These are phyloP conservation scores for Onychorhynchus coronatus DNA, from an alignment of 2,113 vertebrate species.

Conservation along the genomic window DNA sequence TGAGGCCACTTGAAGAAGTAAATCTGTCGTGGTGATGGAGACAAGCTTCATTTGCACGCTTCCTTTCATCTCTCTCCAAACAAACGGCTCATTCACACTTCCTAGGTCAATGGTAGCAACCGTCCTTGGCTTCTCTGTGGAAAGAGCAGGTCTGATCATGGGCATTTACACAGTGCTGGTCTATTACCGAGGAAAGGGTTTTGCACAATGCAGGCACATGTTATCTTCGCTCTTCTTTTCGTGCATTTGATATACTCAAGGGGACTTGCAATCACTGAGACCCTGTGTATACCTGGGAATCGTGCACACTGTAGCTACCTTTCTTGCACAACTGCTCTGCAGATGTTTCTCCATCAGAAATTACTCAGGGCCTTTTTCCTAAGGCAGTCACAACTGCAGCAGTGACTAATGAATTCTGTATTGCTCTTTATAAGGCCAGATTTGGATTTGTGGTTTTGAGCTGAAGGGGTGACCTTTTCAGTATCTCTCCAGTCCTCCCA, in stretches of 20 bases:
- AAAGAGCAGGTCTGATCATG: neutral
- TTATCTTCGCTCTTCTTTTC: neutral
- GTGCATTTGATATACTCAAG: neutral
- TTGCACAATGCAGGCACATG: neutral
- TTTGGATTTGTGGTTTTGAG: neutral
- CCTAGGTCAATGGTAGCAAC: constrained; percentile 45
- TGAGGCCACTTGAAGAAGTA: constrained; percentile 65
- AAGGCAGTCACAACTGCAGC: neutral
- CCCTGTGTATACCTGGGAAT: neutral
- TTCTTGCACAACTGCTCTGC: neutral
- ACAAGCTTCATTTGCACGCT: constrained; percentile 56
- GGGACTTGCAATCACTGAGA: neutral
- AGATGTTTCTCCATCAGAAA: neutral
- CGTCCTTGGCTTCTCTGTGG: neutral
- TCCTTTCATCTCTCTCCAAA: constrained; percentile 64
- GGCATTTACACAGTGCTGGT: neutral
- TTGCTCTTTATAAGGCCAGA: neutral
- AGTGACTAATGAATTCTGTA: neutral
- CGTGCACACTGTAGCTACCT: neutral
- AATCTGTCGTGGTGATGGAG: constrained; percentile 64
- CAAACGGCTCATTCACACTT: constrained; percentile 60
- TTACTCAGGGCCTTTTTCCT: neutral
- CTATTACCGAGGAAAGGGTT: neutral
- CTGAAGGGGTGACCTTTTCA: neutral
- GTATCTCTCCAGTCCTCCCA: neutral